A percentile compares a stretch with the other conserved stretches of the same genome.
These are phyloP conservation scores for Brachystomella parvula DNA, from an alignment of 1,140 invertebrate genomes.

Conservation along the genomic window DNA sequence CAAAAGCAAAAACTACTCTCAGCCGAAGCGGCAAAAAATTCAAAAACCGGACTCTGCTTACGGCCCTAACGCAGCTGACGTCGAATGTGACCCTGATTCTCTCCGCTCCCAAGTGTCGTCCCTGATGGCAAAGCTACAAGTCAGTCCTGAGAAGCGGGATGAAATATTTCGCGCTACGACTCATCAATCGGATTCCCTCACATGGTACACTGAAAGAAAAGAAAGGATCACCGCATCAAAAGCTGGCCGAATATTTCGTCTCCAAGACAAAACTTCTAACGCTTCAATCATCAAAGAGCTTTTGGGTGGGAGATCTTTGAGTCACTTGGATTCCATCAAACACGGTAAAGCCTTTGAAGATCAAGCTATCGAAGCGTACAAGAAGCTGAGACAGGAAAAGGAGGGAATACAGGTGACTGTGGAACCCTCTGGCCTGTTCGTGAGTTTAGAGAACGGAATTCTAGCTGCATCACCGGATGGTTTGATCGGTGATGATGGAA, in stretches of 20 bases:
- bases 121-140: background rate
- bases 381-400: background rate
- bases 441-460: conserved; percentile 40
- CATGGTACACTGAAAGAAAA: background rate
- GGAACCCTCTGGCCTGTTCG: conserved; percentile 42
- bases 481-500: conserved; percentile 40
- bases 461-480: conserved; percentile 45
- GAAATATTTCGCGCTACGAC: background rate
- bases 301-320: background rate
- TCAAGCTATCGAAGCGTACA: background rate
- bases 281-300: background rate
- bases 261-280: conserved; percentile 8
- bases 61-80: background rate
- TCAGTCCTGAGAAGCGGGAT: background rate
- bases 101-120: background rate
- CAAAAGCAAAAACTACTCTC: background rate
- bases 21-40: background rate
- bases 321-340: background rate
- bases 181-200: background rate
- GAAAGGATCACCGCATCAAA: conserved; percentile 11
- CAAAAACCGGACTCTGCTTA: background rate
- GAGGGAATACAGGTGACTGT: conserved; percentile 34
- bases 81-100: background rate
- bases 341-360: conserved; percentile 5
- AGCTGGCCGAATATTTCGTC: background rate